A percentile compares a stretch with the other conserved stretches of the same genome.
Conservation (phyloP, 2,888 invertebrate genomes). For the Toxonevra muliebris region DNA sequence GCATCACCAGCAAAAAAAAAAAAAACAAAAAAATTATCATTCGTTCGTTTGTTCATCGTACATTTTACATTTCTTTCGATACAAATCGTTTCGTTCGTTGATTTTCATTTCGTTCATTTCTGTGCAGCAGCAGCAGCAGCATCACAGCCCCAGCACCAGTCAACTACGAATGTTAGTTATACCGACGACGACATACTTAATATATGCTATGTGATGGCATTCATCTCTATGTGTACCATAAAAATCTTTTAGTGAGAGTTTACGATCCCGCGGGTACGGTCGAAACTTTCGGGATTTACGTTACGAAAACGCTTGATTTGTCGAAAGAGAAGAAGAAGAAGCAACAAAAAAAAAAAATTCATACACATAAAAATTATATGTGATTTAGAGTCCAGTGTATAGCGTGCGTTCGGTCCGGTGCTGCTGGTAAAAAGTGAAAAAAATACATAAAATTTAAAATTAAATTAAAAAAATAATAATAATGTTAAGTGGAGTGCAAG, state of each 20-base stretch:
- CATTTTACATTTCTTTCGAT: no score
- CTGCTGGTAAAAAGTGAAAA: no score
- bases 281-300: constrained; percentile 57
- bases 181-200: neutral
- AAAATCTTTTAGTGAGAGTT: constrained; percentile 65
- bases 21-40: no score
- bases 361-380: constrained; percentile 14
- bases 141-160: neutral
- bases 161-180: constrained; percentile 18
- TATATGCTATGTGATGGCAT: constrained; percentile 25
- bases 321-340: constrained; percentile 9
- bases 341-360: constrained; percentile 10
- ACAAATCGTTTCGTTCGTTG: neutral
- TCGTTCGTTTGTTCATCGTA: no score
- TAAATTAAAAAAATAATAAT: no score
- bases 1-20: no score
- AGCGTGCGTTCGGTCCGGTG: no score
- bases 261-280: constrained; percentile 66
- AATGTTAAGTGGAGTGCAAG: no score
- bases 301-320: neutral
- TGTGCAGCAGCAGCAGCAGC: neutral
- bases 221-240: constrained; percentile 59
- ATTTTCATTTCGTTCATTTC: neutral
- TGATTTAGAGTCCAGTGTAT: constrained; percentile 17
- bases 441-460: neutral